Evolutionary conservation across 2,888 invertebrate species (phyloP).

Genomic region (Apotomis capreana): DNA sequence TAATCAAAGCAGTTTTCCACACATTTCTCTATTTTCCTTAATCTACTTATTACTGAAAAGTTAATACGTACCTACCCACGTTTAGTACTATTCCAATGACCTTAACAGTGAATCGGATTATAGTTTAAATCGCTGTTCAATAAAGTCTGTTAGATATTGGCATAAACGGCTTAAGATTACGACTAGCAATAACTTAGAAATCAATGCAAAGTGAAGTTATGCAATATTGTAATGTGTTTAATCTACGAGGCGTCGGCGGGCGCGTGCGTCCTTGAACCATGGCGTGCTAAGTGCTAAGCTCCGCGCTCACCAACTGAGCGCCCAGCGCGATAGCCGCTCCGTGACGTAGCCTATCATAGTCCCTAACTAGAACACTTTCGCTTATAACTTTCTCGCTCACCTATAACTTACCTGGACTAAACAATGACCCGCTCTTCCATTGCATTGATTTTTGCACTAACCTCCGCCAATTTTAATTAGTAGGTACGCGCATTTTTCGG

Average conservation of each 20-base stretch:
- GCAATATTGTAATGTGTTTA: slow-evolving; percentile 14
- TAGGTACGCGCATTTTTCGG: no score
- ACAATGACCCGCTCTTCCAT: no score
- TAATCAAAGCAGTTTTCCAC: no score
- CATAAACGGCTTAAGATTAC: slow-evolving; percentile 1
- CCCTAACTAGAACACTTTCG: slow-evolving; percentile 35
- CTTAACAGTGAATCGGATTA: neutral
- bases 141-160: neutral
- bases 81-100: neutral
- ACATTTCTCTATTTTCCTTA: neutral
- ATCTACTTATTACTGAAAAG: neutral
- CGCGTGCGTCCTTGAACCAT: slow-evolving; percentile 70
- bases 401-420: neutral
- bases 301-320: slow-evolving; percentile 47
- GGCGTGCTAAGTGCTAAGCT: slow-evolving; percentile 72
- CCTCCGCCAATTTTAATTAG: no score
- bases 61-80: neutral
- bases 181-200: slow-evolving; percentile 5
- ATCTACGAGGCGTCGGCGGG: slow-evolving; percentile 21
- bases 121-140: slow-evolving; percentile 7
- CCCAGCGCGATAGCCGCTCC: slow-evolving; percentile 40
- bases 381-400: slow-evolving; percentile 23
- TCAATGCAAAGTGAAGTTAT: slow-evolving; percentile 23
- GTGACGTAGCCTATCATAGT: slow-evolving; percentile 41
- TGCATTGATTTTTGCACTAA: no score